Base-by-base conservation (phyloP, 1,140 invertebrate species). In the Papilio polytes region DNA sequence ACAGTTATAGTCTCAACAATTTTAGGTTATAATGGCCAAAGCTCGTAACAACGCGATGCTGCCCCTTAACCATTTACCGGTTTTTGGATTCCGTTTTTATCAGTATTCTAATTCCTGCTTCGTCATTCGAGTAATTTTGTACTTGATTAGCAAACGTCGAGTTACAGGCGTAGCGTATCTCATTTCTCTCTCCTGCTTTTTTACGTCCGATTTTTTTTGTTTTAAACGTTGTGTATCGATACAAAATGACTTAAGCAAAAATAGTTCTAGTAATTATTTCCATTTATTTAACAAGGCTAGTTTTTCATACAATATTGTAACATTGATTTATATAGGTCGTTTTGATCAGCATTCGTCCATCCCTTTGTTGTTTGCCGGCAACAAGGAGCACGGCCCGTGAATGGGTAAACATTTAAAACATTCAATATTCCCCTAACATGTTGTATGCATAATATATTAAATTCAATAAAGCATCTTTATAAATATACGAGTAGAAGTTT, bases 371-470 rank as follows among this genome's bases (percentile, higher is more conserved):
- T 63, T 63, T 26, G 59, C 22, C 59, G 59, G 59, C 9, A 26
- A 12, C 59, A 13, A 26, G 59, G 20, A 63, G 10, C 22, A 63
- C 59, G 59, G 22, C 20, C 59, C 59, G 22, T 63, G 59, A 26
- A 12, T 22, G 22, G 59, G 22, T 63, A 63, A 63, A 63, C 59
- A 26, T 63, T 63, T 26, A 31, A 63, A 63, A 22, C 10, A 63
- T 63, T 63, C 22, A 13, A 63, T 63, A 26, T n/a, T n/a, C n/a
- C n/a, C n/a, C n/a, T n/a, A n/a, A n/a, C n/a, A n/a, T 63, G 31
- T 63, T 63, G 59, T 31, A 63, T 63, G 22, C 22, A 63, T 63
- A 63, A 63, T 63, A 63, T 63, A 63, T 63, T 31, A 63, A 10
- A 63, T 63, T 63, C 59, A 63, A 63, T 63, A 63, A 63, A 8